Percentiles rank a stretch among this genome's conserved stretches.
Conservation (phyloP, 2,888 invertebrate genomes). For the Sycophila texana region DNA sequence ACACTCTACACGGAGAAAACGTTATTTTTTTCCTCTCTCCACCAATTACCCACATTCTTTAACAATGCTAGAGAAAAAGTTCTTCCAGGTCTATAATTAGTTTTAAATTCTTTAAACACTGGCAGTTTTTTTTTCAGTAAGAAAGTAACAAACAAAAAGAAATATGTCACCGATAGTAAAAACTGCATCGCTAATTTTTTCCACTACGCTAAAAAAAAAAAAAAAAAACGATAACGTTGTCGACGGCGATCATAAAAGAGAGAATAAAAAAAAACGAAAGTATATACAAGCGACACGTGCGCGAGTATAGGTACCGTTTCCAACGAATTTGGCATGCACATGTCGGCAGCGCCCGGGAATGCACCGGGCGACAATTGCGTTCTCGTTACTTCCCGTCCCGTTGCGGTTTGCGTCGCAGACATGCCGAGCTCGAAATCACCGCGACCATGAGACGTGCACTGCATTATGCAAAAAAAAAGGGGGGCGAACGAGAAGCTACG, state of each 20-base stretch:
- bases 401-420: constrained; percentile 15
- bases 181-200: no score
- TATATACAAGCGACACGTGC: neutral
- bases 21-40: neutral
- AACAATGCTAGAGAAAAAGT: constrained; percentile 3
- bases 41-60: constrained; percentile 8
- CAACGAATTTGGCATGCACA: neutral
- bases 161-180: no score
- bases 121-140: no score
- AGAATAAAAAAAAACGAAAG: neutral
- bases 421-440: neutral
- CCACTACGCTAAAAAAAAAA: no score
- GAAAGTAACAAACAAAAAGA: no score
- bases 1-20: neutral
- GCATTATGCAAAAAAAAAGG: neutral
- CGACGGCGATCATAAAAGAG: no score
- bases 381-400: neutral
- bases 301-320: neutral
- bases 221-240: no score
- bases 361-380: constrained; percentile 11
- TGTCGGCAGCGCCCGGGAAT: constrained; percentile 5
- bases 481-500: neutral
- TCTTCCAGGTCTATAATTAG: no score
- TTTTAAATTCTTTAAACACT: no score
- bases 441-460: no score